phyloP scores from a whole-genome alignment of 2,797 vertebrate genomes.

The Pelobates cultripes region DNA sequence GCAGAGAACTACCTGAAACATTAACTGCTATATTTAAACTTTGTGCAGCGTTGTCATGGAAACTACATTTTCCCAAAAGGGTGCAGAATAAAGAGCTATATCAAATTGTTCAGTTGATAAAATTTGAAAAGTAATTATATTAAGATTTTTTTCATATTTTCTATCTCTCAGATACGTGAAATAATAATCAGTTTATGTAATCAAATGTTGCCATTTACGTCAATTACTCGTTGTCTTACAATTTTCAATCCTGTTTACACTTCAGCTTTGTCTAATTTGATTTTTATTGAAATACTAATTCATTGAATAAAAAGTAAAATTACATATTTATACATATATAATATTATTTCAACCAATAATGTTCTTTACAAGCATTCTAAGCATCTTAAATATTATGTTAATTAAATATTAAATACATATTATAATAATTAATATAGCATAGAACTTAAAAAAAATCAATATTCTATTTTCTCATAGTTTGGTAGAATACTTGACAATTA shows the following conservation, averaged over 20 bases:
- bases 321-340: not conserved
- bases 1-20: conserved; percentile 45
- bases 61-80: conserved; percentile 46
- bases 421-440: no score
- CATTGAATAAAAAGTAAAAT: conserved; percentile 1
- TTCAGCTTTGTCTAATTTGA: conserved; percentile 24
- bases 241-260: conserved; percentile 42
- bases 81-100: conserved; percentile 36
- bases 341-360: not conserved
- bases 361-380: not conserved
- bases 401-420: no score
- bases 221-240: conserved; percentile 43
- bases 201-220: conserved; percentile 45
- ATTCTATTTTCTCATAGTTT: no score
- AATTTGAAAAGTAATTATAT: conserved; percentile 43
- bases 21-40: conserved; percentile 56
- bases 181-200: conserved; percentile 52
- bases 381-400: no score
- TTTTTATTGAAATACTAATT: conserved; percentile 34
- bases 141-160: conserved; percentile 23
- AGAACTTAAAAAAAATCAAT: no score
- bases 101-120: conserved; percentile 47
- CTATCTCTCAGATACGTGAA: conserved; percentile 18
- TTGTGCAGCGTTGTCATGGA: conserved; percentile 46
- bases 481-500: no score